phyloP scores from a whole-genome alignment of 2,113 vertebrate species.

The Struthio camelus region DNA sequence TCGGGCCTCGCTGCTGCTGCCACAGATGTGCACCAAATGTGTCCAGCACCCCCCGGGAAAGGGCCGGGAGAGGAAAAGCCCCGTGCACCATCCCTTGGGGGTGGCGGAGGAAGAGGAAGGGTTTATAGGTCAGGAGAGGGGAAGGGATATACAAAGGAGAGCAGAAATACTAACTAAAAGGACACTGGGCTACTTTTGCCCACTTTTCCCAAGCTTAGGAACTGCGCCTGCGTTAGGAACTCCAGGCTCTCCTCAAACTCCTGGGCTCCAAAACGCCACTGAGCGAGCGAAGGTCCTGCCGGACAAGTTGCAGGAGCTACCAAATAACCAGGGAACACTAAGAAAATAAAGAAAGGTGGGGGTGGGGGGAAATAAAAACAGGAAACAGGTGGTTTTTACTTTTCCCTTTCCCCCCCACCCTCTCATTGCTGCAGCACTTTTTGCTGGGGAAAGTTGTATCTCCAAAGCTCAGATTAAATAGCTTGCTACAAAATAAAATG shows the following conservation, averaged over 20 bases:
- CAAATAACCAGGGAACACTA: constrained; percentile 43
- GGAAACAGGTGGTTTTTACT: constrained; percentile 65
- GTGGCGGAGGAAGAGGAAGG: not conserved
- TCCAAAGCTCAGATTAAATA: not conserved
- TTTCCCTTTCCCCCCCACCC: not conserved
- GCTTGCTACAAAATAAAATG: constrained; percentile 5
- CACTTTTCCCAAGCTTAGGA: not conserved
- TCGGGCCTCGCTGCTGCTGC: fast-evolving
- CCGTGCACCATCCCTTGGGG: not conserved
- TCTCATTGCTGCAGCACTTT: not conserved
- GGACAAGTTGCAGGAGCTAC: constrained; percentile 63
- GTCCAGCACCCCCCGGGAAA: fast-evolving
- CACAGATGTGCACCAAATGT: not conserved
- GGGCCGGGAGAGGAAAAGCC: not conserved
- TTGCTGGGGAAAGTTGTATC: not conserved
- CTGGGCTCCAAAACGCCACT: constrained; percentile 11
- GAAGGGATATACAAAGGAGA: not conserved
- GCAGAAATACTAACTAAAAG: not conserved
- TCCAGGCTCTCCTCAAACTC: constrained; percentile 49
- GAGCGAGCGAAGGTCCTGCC: constrained; percentile 47
- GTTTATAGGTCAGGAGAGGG: not conserved
- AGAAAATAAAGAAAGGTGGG: constrained; percentile 36
- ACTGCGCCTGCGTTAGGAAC: not conserved
- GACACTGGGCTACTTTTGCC: not conserved
- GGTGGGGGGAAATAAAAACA: constrained; percentile 57